phyloP scores from a whole-genome alignment of 2,797 vertebrate species.

The Microctenopoma lineatum region DNA sequence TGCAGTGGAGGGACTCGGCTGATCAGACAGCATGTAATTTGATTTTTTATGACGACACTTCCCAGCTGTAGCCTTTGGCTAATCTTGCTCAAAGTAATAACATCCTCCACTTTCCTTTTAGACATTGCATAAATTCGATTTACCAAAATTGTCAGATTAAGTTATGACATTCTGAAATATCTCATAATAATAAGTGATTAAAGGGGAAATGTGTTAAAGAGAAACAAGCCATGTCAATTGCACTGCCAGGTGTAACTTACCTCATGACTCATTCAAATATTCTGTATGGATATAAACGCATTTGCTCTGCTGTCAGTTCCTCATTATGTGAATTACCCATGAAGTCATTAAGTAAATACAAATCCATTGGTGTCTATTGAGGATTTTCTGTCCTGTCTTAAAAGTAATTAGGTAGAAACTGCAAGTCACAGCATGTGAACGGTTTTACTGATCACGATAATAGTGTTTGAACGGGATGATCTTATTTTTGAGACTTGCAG shows the following conservation, averaged over 20 bases:
- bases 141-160: not conserved
- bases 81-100: constrained; percentile 21
- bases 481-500: not conserved
- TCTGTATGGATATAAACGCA: not conserved
- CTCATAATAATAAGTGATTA: not conserved
- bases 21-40: constrained; percentile 47
- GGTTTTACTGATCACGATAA: not conserved
- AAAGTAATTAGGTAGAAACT: not conserved
- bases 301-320: not conserved
- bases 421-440: not conserved
- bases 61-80: constrained; percentile 30
- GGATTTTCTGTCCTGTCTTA: not conserved
- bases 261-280: not conserved
- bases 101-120: not conserved
- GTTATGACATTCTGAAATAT: not conserved
- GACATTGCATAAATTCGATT: constrained; percentile 10
- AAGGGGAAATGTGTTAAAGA: not conserved
- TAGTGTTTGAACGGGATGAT: not conserved
- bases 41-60: constrained; percentile 24
- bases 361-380: not conserved
- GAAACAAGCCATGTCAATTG: not conserved
- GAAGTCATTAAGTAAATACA: not conserved
- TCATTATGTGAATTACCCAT: not conserved
- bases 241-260: not conserved
- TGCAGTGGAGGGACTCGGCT: not conserved